Percentiles rank a stretch among this genome's conserved stretches.
Conservation (phyloP, 1,140 invertebrate species). For the Lepidurus apus region DNA sequence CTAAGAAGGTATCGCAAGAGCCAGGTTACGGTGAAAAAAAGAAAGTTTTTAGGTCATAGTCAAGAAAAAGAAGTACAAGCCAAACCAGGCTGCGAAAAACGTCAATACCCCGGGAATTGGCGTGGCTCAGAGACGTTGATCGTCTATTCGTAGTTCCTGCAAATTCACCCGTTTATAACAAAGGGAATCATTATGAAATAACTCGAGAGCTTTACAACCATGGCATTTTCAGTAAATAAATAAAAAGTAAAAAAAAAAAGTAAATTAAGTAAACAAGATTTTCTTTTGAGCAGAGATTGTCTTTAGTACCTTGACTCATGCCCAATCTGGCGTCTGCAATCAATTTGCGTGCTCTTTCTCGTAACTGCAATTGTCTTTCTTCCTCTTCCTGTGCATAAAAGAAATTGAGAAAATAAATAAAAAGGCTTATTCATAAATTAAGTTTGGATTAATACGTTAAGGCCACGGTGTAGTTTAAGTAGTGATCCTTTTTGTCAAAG, state of each 20-base stretch:
- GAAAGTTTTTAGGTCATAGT: not conserved
- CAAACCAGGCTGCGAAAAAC: conserved; percentile 4
- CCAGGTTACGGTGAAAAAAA: not conserved
- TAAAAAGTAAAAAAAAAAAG: too few species aligned
- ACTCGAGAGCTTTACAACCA: too few species aligned
- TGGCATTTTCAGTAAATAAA: too few species aligned
- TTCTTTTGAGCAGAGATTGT: not conserved
- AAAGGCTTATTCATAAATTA: conserved; percentile 45
- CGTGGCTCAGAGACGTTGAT: not conserved
- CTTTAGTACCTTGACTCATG: conserved; percentile 39
- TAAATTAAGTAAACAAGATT: not conserved
- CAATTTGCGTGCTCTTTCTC: conserved; percentile 78
- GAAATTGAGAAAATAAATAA: conserved; percentile 25
- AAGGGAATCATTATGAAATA: too few species aligned
- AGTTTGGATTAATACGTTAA: conserved; percentile 23
- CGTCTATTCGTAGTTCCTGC: not conserved
- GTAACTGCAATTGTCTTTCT: conserved; percentile 73
- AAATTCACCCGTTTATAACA: not conserved
- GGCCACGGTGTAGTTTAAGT: too few species aligned
- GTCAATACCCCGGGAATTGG: not conserved
- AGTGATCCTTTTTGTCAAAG: too few species aligned
- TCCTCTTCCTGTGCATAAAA: conserved; percentile 58
- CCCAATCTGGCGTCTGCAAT: conserved; percentile 80
- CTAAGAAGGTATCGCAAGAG: not conserved
- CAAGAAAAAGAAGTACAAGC: conserved; percentile 4